These are phyloP conservation scores for Tillus elongatus DNA, from an alignment of 2,888 invertebrate species.

Conservation along the genomic window DNA sequence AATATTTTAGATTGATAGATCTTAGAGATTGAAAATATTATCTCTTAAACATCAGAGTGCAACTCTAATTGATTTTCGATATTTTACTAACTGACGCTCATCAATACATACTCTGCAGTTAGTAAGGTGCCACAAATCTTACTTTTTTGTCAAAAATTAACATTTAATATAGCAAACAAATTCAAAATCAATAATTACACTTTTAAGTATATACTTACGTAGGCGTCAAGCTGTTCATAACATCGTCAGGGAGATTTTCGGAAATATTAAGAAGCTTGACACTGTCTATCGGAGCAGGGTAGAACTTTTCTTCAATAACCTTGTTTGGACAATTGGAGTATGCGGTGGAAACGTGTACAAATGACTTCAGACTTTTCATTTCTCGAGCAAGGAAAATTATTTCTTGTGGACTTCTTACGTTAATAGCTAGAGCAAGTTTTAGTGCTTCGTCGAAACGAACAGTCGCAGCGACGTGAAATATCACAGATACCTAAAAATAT, in stretches of 20 bases:
- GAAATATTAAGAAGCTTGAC: conserved; percentile 45
- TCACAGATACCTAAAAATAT: conserved; percentile 5
- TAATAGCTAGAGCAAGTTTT: conserved; percentile 11
- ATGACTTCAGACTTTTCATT: conserved; percentile 53
- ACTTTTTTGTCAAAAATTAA: too few species aligned
- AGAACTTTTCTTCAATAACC: conserved; percentile 47
- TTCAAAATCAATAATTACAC: too few species aligned
- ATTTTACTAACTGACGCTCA: too few species aligned
- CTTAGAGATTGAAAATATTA: too few species aligned
- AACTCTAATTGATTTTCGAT: too few species aligned
- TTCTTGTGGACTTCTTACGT: conserved; percentile 11
- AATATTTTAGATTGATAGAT: too few species aligned
- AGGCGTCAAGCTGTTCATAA: conserved; percentile 47
- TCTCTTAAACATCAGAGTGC: too few species aligned
- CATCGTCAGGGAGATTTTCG: conserved; percentile 45
- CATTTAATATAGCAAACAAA: too few species aligned
- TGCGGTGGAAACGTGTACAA: conserved; percentile 52
- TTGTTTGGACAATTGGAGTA: conserved; percentile 45
- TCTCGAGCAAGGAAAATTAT: conserved; percentile 49
- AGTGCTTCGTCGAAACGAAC: conserved; percentile 14
- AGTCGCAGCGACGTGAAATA: conserved; percentile 15
- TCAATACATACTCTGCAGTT: too few species aligned
- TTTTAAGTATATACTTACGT: conserved; percentile 42
- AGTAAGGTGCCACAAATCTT: too few species aligned
- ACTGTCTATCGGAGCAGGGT: conserved; percentile 46